Evolutionary conservation across 2,888 invertebrate genomes (phyloP), one percentile per base, ranked within the genome.

Genomic region (Norana najaformis): DNA sequence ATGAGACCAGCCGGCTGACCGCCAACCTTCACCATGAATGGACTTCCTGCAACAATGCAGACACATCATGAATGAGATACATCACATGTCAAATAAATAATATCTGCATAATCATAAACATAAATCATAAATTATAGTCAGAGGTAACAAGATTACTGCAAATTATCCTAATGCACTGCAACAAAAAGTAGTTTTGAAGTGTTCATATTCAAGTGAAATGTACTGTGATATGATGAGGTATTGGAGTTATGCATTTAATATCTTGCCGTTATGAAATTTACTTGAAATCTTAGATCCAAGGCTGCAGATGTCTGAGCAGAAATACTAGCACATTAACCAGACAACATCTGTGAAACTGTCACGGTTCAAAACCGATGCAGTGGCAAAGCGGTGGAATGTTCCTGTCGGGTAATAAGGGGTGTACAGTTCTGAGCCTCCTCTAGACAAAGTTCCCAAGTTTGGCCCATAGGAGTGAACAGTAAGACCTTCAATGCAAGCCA

Each of bases 11-110:
- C 94, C 0, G 94, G 93, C 88, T 93, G 97, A 69, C 99, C 99
- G n/a, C 96, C 96, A 1, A 98, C 97, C 95, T 98, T 98, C 89
- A 98, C 97, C 90, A 95, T 94, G 92, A 95, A 95, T 8, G 95
- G 95, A 92, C 95, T 95, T 47, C 95, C 95, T 95, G 92, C 18
- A 92, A 92, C 83, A 47, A 90, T 35, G 47, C 88, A 69, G 16
- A 69, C 69, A 69, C 69, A 53, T 30, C 53, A 30, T 3, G 13
- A 69, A n/a, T 69, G 8, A 16, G n/a, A 69, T 69, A 23, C 8
- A 69, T 4, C 69, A 69, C 69, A 69, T 13, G 11, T 69, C n/a
- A n/a, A 30, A 69, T n/a, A 30, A n/a, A n/a, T 8, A n/a, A 69
- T 69, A 47, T 47, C 47, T 8, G 8, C n/a, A 16, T 53, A 53